phyloP scores from a whole-genome alignment of 2,888 invertebrate genomes.

The Stegana nigrithorax region DNA sequence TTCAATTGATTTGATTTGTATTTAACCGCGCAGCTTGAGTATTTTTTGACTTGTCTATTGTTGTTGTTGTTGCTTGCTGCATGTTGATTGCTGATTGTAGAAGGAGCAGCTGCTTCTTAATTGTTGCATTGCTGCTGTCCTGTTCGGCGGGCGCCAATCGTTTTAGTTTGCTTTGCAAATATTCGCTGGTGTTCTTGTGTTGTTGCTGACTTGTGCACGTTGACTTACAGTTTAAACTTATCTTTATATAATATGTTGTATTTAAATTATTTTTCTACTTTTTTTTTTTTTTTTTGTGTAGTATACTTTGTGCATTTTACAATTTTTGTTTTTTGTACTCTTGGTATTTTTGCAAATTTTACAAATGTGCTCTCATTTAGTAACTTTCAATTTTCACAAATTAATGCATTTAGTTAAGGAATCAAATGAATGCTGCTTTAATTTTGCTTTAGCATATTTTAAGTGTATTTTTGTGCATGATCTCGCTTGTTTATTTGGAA shows the following conservation, averaged over 20 bases:
- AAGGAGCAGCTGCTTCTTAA: not conserved
- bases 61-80: too few species aligned
- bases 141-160: not conserved
- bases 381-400: not conserved
- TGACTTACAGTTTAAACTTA: not conserved
- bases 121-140: slow-evolving; percentile 4
- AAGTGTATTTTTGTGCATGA: too few species aligned
- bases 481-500: too few species aligned
- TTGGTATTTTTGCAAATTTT: slow-evolving; percentile 13
- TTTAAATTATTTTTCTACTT: not conserved
- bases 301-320: slow-evolving; percentile 11
- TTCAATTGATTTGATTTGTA: too few species aligned
- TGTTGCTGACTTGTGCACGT: not conserved
- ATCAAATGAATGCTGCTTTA: too few species aligned
- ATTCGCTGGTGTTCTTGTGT: not conserved
- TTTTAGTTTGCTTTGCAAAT: not conserved
- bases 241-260: not conserved
- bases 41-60: too few species aligned
- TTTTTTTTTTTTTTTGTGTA: not conserved
- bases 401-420: not conserved
- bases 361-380: slow-evolving; percentile 16
- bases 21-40: too few species aligned
- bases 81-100: slow-evolving; percentile 1
- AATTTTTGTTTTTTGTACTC: slow-evolving; percentile 12
- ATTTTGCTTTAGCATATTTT: too few species aligned